These are phyloP conservation scores for Drosophila merina DNA, from an alignment of 2,888 invertebrate genomes.

Conservation along the genomic window DNA sequence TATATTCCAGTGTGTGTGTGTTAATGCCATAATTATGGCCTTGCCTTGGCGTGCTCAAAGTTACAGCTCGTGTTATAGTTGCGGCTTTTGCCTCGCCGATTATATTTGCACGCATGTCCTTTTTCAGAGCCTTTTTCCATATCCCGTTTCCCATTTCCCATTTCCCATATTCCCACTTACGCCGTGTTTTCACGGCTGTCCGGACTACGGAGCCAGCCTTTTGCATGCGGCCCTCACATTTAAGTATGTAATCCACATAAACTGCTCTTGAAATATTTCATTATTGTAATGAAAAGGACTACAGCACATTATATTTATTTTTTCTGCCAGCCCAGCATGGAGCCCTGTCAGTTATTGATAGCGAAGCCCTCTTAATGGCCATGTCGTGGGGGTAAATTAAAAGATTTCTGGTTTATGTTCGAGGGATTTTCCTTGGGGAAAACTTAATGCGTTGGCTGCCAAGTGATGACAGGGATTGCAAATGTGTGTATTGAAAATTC, in stretches of 20 bases:
- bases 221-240: constrained; percentile 71
- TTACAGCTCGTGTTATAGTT: constrained; percentile 49
- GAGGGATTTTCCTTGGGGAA: neutral
- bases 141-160: neutral
- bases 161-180: constrained; percentile 24
- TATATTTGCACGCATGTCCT: constrained; percentile 75
- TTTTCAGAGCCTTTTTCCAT: constrained; percentile 21
- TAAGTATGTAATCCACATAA: constrained; percentile 76
- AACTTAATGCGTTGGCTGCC: neutral
- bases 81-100: constrained; percentile 63
- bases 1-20: constrained; percentile 57
- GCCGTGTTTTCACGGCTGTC: constrained; percentile 63
- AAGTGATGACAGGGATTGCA: neutral
- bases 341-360: constrained; percentile 58
- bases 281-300: constrained; percentile 77
- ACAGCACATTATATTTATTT: constrained; percentile 62
- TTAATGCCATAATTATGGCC: constrained; percentile 77
- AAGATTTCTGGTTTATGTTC: constrained; percentile 7
- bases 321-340: constrained; percentile 38
- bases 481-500: neutral
- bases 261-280: constrained; percentile 78
- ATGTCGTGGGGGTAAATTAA: constrained; percentile 39
- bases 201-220: constrained; percentile 39
- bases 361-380: constrained; percentile 49
- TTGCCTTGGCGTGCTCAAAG: constrained; percentile 64